Evolutionary conservation across 1,140 invertebrate genomes (phyloP), one percentile per base, ranked within the genome.

Genomic region (Trachymyrmex cornetzi): DNA sequence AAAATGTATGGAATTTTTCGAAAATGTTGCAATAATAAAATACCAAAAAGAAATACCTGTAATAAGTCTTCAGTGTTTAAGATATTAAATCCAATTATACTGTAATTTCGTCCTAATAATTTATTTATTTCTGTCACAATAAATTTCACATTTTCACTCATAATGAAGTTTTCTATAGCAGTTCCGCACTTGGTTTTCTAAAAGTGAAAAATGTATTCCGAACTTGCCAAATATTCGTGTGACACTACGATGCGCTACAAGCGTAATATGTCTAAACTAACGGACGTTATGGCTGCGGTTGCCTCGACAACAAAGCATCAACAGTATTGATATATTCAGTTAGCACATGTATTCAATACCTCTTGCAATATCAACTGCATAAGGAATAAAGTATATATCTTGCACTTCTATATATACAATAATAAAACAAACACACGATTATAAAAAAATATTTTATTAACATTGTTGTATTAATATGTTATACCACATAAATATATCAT

Each of bases 11-110:
- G 2, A 85, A 88, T 19, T 71, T 30, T 30, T 27, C 9, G 30
- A 71, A 59, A 57, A 50, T 59, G 66, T 53, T 75, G 22, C 0
- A 16, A 87, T 69, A 69, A 53, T 67, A 7, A 71, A 34, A 30
- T n/a, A 75, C 11, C 3, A 22, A 24, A 22, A 24, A 86, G 61
- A 44, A 44, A 92, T 92, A 97, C 95, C 95, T 98, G 98, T 67
- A 98, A 93, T 66, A 98, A 94, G 91, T 98, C 97, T 74, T 97
- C 96, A 38, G 97, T 96, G 84, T 96, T 96, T 63, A 98, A 94
- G n/a, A 97, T 96, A 95, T 98, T 98, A 95, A 98, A 98, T 85
- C 97, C 97, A 89, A 98, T 98, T 72, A 98, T 94, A 91, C 98
- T 98, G 89, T 97, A 98, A 91, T 97, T 98, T 91, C 97, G 97